Conservation (phyloP, 2,888 invertebrate genomes). For the Spilosoma lubricipeda region DNA sequence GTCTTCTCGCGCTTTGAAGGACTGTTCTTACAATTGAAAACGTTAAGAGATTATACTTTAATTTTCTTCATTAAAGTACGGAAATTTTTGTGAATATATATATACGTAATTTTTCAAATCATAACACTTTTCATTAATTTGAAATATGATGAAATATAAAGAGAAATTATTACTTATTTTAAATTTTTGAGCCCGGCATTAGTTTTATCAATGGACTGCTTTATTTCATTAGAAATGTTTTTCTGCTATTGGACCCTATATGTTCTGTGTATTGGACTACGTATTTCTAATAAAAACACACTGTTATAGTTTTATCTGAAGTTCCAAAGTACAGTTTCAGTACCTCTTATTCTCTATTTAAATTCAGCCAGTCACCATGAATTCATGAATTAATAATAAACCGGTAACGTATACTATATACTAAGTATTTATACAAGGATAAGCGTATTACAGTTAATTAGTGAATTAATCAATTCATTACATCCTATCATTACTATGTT, state of each 20-base stretch:
- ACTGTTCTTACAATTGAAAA: not conserved
- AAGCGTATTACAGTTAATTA: not conserved
- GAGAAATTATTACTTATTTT: not conserved
- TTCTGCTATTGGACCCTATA: too few species aligned
- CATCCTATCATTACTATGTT: not conserved
- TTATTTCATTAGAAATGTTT: not conserved
- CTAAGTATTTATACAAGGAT: constrained; percentile 5
- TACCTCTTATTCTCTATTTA: constrained; percentile 20
- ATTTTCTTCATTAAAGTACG: not conserved
- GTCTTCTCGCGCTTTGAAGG: not conserved
- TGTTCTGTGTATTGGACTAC: too few species aligned
- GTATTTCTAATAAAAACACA: constrained; percentile 9
- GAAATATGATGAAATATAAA: too few species aligned
- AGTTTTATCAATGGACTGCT: not conserved
- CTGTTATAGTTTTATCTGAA: constrained; percentile 16
- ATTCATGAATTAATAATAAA: constrained; percentile 2
- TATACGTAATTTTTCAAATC: not conserved
- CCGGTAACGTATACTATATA: not conserved
- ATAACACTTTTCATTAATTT: not conserved
- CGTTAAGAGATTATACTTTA: not conserved
- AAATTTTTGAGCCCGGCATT: not conserved
- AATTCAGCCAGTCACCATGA: constrained; percentile 25
- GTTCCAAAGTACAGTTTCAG: constrained; percentile 31
- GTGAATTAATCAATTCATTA: not conserved
- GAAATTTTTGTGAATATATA: not conserved